phyloP scores from a whole-genome alignment of 2,888 invertebrate species.

The Clusia tigrina region DNA sequence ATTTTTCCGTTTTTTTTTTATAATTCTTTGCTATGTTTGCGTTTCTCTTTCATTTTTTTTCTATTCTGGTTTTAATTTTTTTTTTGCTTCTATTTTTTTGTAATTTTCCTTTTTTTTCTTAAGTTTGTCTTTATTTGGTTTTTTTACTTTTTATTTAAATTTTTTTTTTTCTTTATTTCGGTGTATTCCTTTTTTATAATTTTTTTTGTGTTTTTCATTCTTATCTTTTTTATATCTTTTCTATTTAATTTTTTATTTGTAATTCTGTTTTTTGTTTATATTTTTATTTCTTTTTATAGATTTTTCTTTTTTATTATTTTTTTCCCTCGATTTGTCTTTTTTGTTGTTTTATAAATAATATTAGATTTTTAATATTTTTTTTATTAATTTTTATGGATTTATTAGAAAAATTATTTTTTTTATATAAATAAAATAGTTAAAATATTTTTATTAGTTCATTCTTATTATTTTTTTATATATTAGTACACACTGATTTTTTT shows the following conservation, averaged over 20 bases:
- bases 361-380: no score
- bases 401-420: no score
- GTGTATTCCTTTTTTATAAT: not conserved
- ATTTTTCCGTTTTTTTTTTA: not conserved
- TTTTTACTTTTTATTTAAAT: not conserved
- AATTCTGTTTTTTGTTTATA: not conserved
- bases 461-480: no score
- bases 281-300: not conserved
- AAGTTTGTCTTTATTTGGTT: constrained; percentile 13
- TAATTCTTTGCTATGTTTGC: not conserved
- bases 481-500: no score
- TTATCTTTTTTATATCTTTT: not conserved
- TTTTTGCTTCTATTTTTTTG: not conserved
- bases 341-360: no score
- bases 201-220: not conserved
- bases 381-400: no score
- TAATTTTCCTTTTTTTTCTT: not conserved
- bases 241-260: not conserved
- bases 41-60: not conserved
- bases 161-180: not conserved
- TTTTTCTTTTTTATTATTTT: no score
- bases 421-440: no score
- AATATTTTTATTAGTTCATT: no score
- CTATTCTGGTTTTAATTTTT: not conserved
- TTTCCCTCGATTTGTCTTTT: no score